Evolutionary conservation across 92 coral and sea anemone genomes (phyloP), one percentile per base, ranked within the genome.

Genomic region (Zoanthus gigantus): DNA sequence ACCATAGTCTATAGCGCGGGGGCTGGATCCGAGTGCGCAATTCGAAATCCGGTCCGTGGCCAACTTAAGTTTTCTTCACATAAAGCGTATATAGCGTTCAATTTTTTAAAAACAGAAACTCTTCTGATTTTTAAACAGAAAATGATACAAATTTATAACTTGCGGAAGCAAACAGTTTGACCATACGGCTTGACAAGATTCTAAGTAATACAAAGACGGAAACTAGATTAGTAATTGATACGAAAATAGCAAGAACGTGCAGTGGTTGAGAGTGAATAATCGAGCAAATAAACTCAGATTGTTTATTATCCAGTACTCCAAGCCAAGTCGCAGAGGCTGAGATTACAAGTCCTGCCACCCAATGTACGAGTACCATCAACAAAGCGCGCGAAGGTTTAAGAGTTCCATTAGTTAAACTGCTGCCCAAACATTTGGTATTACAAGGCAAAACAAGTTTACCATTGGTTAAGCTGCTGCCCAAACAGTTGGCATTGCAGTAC

Each of bases 111-210:
- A 37, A 2, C 42, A 37, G 2, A 37, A 37, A 37, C 42, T 37
- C 2, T 37, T 37, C 42, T 4, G 42, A 37, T 1, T 50, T 50
- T 68, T 63, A 66, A 50, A 81, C 74, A 9, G 85, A 66, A 65
- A 81, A 23, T 50, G 53, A 44, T 46, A 30, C 28, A 14, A 45
- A 81, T 7, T 63, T 66, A 56, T 81, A 63, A 50, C 28, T 66
- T 81, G 85, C 85, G 1, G 85, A 81, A 28, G 60, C 54, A 47
- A 81, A 28, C 1, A 81, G 74, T 67, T 81, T 81, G 60, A 81
- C 58, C 16, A 81, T 65, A 37, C 85, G 85, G 28, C 75, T 81
- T 23, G 60, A 67, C 44, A 81, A 65, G 6, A 45, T 48, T 66
- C 18, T 67, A 74, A 81, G 28, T 28, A 81, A 28, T 44, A 67